phyloP scores from a whole-genome alignment of 35 echinoderm and acorn worm genomes.

The Lytechinus pictus region DNA sequence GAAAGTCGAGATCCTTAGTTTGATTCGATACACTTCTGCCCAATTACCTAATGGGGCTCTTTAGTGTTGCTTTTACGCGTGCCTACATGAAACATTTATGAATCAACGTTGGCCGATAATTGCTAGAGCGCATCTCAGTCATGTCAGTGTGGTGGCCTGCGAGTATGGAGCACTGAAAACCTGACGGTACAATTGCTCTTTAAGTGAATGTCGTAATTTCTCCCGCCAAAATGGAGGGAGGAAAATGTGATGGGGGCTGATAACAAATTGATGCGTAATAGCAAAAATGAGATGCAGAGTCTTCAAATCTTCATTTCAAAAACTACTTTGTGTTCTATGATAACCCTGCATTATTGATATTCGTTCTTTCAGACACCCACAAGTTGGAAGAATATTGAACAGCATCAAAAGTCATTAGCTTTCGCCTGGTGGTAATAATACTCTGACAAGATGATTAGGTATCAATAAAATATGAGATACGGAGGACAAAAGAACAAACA shows the following conservation, averaged over 20 bases:
- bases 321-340: not conserved
- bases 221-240: not conserved
- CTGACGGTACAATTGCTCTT: not conserved
- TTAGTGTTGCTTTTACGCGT: slow-evolving; percentile 44
- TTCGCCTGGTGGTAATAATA: not conserved
- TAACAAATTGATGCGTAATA: slow-evolving; percentile 2
- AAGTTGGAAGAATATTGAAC: not conserved
- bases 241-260: not conserved
- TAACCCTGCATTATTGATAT: not conserved
- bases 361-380: slow-evolving; percentile 8
- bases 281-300: slow-evolving; percentile 11
- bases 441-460: slow-evolving; percentile 21
- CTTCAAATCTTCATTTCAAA: not conserved
- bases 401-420: not conserved
- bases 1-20: not conserved
- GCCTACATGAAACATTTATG: slow-evolving; percentile 53
- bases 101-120: slow-evolving; percentile 31
- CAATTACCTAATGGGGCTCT: slow-evolving; percentile 54
- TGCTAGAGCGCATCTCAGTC: slow-evolving; percentile 30
- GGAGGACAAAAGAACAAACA: slow-evolving; percentile 28
- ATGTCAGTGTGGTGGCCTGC: not conserved
- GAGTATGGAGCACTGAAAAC: not conserved
- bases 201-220: not conserved
- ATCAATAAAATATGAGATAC: slow-evolving; percentile 33
- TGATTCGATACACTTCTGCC: slow-evolving; percentile 46